Evolutionary conservation across 2,888 invertebrate genomes (phyloP).

Genomic region (Sthenelais limicola): DNA sequence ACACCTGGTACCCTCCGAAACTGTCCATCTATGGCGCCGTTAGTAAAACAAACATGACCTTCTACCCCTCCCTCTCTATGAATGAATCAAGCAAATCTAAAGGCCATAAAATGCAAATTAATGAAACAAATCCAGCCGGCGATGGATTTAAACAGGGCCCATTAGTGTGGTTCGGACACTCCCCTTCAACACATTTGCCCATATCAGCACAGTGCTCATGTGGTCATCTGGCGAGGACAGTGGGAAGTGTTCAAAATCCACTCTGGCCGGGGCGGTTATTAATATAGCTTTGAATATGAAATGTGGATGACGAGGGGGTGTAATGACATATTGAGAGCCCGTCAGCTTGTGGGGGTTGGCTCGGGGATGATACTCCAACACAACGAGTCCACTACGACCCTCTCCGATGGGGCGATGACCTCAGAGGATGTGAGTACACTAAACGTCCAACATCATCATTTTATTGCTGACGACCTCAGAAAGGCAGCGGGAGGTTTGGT

Average conservation of each 20-base stretch:
- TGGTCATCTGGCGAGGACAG: background rate
- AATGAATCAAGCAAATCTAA: conserved; percentile 10
- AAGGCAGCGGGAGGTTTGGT: too few relatives aligned
- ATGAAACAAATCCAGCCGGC: background rate
- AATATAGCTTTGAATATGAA: background rate
- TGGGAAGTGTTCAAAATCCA: background rate
- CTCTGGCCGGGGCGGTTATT: background rate
- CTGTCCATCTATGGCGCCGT: conserved; percentile 9
- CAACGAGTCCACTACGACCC: too few relatives aligned
- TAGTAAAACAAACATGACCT: background rate
- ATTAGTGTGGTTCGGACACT: conserved; percentile 9
- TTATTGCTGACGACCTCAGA: too few relatives aligned
- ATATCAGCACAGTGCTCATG: background rate
- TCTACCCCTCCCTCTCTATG: background rate
- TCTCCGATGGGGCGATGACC: too few relatives aligned
- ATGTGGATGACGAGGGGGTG: too few relatives aligned
- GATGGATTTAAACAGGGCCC: background rate
- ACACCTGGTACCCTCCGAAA: conserved; percentile 4
- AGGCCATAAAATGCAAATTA: conserved; percentile 25
- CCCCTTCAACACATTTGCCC: background rate
- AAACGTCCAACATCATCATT: too few relatives aligned
- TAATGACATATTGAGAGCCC: too few relatives aligned
- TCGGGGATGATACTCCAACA: too few relatives aligned
- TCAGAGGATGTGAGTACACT: too few relatives aligned
- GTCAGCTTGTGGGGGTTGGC: too few relatives aligned